phyloP scores from a whole-genome alignment of 1,140 invertebrate genomes.

The Coelopa frigida region DNA sequence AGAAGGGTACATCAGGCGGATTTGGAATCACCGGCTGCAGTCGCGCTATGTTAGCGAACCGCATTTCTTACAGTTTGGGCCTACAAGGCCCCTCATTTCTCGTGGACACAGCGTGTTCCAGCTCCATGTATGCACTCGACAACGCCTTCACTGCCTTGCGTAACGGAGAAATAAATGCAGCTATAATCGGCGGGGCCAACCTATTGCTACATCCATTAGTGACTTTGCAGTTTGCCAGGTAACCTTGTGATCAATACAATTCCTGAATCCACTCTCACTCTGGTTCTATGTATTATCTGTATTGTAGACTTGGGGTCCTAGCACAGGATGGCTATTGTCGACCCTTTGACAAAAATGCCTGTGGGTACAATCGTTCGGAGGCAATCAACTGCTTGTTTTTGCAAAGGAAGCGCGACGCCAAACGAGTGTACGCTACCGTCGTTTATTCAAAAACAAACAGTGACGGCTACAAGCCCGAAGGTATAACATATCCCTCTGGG shows the following conservation, averaged over 20 bases:
- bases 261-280: too few relatives aligned
- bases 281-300: neutral
- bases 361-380: slow-evolving; percentile 71
- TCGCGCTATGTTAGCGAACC: slow-evolving; percentile 85
- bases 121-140: slow-evolving; percentile 76
- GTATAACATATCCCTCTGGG: slow-evolving; percentile 87
- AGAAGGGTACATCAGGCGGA: slow-evolving; percentile 51
- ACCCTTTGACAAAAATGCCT: slow-evolving; percentile 76
- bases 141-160: slow-evolving; percentile 71
- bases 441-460: slow-evolving; percentile 61
- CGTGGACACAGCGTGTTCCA: slow-evolving; percentile 86
- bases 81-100: slow-evolving; percentile 70
- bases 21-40: slow-evolving; percentile 72
- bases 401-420: slow-evolving; percentile 72
- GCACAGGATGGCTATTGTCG: slow-evolving; percentile 80
- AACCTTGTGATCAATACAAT: too few relatives aligned
- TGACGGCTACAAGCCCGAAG: slow-evolving; percentile 82
- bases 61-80: slow-evolving; percentile 71
- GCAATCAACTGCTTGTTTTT: slow-evolving; percentile 70
- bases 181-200: slow-evolving; percentile 79
- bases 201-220: slow-evolving; percentile 79
- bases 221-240: slow-evolving; percentile 72
- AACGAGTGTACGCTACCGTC: slow-evolving; percentile 62
- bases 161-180: slow-evolving; percentile 72
- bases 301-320: slow-evolving; percentile 68